These are phyloP conservation scores for Calidris pugnax DNA, from an alignment of 2,113 vertebrate species.

Conservation along the genomic window DNA sequence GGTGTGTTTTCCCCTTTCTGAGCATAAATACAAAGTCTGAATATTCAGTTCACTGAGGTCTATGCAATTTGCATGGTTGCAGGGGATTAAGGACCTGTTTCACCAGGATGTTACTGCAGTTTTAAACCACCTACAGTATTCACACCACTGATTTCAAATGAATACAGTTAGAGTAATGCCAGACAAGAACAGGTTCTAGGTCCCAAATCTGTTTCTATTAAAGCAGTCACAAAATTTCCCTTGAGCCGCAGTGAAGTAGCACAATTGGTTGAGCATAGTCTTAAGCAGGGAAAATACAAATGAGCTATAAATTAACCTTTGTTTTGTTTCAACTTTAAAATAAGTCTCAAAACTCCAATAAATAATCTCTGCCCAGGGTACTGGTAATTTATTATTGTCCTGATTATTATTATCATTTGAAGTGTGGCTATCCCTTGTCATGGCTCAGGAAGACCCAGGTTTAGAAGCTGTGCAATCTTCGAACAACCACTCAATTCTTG, in stretches of 20 bases:
- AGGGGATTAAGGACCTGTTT: background rate
- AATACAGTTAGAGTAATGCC: background rate
- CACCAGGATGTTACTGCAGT: background rate
- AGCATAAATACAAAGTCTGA: conserved; percentile 67
- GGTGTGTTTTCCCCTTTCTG: conserved; percentile 64
- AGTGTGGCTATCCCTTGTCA: background rate
- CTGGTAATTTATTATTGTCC: background rate
- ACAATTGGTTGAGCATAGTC: background rate
- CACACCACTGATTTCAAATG: rapidly evolving
- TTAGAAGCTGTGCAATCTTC: background rate
- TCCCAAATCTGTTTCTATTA: background rate
- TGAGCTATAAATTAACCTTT: conserved; percentile 26
- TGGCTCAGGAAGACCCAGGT: background rate
- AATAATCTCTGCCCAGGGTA: background rate
- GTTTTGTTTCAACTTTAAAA: conserved; percentile 16
- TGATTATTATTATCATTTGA: conserved; percentile 4
- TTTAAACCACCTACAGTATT: background rate
- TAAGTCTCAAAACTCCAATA: background rate
- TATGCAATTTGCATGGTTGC: background rate
- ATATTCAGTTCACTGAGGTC: conserved; percentile 61
- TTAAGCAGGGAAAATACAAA: background rate
- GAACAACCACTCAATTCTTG: background rate
- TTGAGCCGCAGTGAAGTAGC: background rate
- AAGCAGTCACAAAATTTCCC: background rate
- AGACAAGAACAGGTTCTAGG: conserved; percentile 1